These are phyloP conservation scores for Heteromormyrus szaboi DNA, from an alignment of 2,797 vertebrate species.

Conservation along the genomic window DNA sequence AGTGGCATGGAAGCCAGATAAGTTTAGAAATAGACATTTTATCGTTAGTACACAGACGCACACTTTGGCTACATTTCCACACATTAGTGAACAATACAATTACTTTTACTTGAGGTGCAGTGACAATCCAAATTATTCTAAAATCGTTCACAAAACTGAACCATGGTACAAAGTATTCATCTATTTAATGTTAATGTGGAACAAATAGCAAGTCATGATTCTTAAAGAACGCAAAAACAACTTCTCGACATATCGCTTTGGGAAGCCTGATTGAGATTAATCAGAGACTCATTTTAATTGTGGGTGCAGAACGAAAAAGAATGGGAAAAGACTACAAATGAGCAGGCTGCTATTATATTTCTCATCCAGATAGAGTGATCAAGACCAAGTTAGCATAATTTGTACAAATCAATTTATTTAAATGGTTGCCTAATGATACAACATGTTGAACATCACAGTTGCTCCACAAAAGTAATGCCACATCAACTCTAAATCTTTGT, in stretches of 20 bases:
- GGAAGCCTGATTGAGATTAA: slow-evolving; percentile 20
- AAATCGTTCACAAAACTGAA: slow-evolving; percentile 14
- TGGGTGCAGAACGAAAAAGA: slow-evolving; percentile 4
- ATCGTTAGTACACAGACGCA: neutral
- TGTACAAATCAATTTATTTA: slow-evolving; percentile 12
- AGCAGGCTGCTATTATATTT: neutral
- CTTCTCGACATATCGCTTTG: neutral
- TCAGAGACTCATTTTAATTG: slow-evolving; percentile 13
- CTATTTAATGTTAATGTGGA: slow-evolving; percentile 14
- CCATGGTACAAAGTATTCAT: neutral
- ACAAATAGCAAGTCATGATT: neutral
- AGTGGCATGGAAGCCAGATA: neutral
- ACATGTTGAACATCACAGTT: neutral
- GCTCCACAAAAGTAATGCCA: neutral
- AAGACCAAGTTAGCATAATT: slow-evolving; percentile 8
- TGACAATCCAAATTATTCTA: slow-evolving; percentile 16
- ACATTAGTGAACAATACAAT: slow-evolving; percentile 2
- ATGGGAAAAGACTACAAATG: slow-evolving; percentile 11
- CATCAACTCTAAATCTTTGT: neutral
- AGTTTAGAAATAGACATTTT: neutral
- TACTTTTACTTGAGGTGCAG: neutral
- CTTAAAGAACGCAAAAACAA: neutral
- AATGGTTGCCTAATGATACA: neutral
- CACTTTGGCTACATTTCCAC: neutral
- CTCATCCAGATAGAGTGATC: slow-evolving; percentile 6